These are phyloP conservation scores for Helogale parvula DNA, from an alignment of 2,113 vertebrate species.

Conservation along the genomic window DNA sequence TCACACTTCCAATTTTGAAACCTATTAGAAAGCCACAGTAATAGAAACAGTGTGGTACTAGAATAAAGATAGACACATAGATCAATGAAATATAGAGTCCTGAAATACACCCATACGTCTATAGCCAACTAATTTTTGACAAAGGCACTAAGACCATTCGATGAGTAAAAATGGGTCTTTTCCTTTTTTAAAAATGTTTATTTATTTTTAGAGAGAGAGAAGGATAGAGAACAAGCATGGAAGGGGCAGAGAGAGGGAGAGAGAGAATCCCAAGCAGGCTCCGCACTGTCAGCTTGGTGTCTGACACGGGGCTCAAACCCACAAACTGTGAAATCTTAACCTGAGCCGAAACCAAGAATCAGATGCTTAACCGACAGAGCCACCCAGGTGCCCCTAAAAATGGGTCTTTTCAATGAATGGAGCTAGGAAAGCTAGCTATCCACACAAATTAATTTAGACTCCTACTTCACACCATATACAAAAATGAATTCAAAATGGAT, in stretches of 20 bases:
- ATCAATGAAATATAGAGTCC: not conserved
- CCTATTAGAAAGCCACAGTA: not conserved
- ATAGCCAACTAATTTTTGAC: not conserved
- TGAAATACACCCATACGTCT: not conserved
- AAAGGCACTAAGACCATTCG: not conserved
- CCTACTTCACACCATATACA: not conserved
- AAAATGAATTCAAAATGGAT: not conserved
- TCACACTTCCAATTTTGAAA: not conserved
- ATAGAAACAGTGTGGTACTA: not conserved
- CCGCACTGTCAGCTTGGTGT: no score
- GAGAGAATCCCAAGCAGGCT: no score
- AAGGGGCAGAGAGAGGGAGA: no score
- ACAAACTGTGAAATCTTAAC: no score
- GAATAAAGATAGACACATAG: not conserved
- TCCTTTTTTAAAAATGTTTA: no score
- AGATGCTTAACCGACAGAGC: no score
- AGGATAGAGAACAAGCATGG: no score
- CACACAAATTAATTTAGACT: not conserved
- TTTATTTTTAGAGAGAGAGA: no score
- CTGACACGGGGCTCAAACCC: no score
- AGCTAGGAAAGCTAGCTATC: not conserved
- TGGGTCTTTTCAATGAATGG: not conserved
- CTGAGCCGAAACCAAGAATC: no score
- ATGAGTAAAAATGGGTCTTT: not conserved
- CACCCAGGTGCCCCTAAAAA: no score